Base-by-base conservation (phyloP, 2,113 vertebrate species). In the Dipodomys spectabilis region DNA sequence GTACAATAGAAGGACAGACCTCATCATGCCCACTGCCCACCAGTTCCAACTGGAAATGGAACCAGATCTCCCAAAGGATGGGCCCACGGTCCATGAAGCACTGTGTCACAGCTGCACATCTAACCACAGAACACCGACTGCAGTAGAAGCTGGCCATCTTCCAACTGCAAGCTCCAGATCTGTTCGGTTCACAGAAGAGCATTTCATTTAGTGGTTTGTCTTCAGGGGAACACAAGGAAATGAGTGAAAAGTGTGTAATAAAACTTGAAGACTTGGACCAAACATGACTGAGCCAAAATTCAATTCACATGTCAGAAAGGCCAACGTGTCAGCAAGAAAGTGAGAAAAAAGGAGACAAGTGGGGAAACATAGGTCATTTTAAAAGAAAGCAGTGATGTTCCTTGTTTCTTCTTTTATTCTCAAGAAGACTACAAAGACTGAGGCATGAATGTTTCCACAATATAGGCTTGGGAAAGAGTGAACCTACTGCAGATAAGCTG, bases 161-260 rank as follows among this genome's bases (percentile, higher is more conserved):
- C 97, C 85, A 82, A 96, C 95, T 82, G 94, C 95, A 94, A 82
- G 53, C 91, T 92, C 97, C 69, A 96, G 95, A 95, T 18, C 53
- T 18, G 53, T 16, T 57, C 84, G 91, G 60, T 86, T 87, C 96
- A 92, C 79, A 27, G 77, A 96, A 95, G 93, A 96, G 62, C 35
- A 79, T 83, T 95, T 97, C 94, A 87, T 92, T 96, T 94, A 89
- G 93, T 80, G 88, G 87, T 95, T 97, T 96, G 93, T 93, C 98
- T 95, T 73, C 23, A 39, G 97, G 98, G 96, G 96, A 96, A 98
- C 97, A 95, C 95, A 97, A 98, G 98, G 97, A 98, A 98, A 98
- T 97, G 93, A 97, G 78, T 89, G 94, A 91, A 96, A 97, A 94
- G n/a, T 30, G 94, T 97, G 94, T 97, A 98, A 97, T 98, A 98